Percentiles rank a stretch among this genome's conserved stretches.
These are phyloP conservation scores for Vesta saturnalis DNA, from an alignment of 2,888 invertebrate species.

Conservation along the genomic window DNA sequence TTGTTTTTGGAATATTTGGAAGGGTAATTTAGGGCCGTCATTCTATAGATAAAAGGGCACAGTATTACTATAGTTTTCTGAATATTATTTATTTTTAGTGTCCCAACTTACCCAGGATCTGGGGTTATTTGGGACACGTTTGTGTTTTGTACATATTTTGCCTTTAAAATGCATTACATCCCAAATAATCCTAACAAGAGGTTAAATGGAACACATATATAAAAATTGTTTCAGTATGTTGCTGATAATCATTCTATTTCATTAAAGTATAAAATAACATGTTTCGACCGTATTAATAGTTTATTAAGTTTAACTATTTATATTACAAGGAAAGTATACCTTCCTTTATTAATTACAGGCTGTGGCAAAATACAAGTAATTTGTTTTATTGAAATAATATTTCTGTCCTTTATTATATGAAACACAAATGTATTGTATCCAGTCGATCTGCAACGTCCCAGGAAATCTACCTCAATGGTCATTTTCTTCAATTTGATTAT, in stretches of 20 bases:
- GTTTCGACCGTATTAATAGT: neutral
- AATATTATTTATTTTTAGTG: neutral
- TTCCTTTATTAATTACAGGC: neutral
- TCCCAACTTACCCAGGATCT: too few species aligned
- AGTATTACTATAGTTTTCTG: neutral
- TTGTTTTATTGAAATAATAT: neutral
- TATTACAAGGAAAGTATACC: neutral
- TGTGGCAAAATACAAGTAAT: neutral
- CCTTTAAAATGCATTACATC: too few species aligned
- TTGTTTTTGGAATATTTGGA: neutral
- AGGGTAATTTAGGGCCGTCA: neutral
- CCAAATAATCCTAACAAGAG: too few species aligned
- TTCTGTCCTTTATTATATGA: neutral
- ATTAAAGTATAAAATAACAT: neutral
- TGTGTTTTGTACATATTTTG: too few species aligned
- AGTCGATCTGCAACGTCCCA: neutral
- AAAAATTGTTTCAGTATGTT: neutral
- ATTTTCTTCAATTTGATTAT: neutral
- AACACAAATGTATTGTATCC: neutral
- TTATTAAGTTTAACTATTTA: neutral
- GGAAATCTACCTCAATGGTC: neutral
- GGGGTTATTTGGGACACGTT: too few species aligned
- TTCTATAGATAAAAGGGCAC: neutral
- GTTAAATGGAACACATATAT: too few species aligned
- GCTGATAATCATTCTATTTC: neutral